Base-by-base conservation (phyloP, 2,797 vertebrate species). In the Serranus cabrilla region DNA sequence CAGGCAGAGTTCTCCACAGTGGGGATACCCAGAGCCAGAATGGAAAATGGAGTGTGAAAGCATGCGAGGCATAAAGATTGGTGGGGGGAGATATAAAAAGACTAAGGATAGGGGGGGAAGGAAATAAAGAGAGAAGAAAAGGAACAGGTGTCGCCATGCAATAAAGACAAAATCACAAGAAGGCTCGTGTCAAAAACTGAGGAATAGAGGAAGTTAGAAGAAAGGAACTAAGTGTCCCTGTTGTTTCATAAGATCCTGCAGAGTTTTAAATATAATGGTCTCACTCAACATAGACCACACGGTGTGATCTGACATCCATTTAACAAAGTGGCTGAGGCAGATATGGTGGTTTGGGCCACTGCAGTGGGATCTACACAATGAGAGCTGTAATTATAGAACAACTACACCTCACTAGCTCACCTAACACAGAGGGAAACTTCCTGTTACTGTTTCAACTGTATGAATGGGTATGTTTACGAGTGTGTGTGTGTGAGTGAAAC, bases 41-140 rank as follows among this genome's bases (percentile, higher is more conserved):
- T 76, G 87, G 73, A 89, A 87, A 83, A 91, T 88, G 90, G 78
- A 85, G 83, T 87, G 87, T 88, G 87, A 85, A 89, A 89, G 77
- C 68, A 87, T 79, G 73, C 13, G 57, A 81, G 72, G 81, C 82
- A 89, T 80, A 83, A 87, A 82, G 81, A 84, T 86, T 75, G 67
- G 79, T 66, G 46, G 70, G 74, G 68, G 73, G 62, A 80, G 74
- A 82, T 61, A 80, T 77, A 80, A 83, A 87, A 76, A 86, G 72
- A 86, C 50, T 46, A 20, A 11, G 21, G 55, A 34, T 7, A 34
- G 25, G 52, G 31, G 14, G 12, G 17, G 3, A 46, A 46, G 17
- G 31, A 71, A 61, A 73, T 16, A 56, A 63, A 81, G 31, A 49
- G n/a, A 42, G 52, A 57, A 23, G 49, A 72, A 73, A 56, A 57